Conservation (phyloP, 64 coral and sea anemone species). For the Dendrophyllia cribrosa region DNA sequence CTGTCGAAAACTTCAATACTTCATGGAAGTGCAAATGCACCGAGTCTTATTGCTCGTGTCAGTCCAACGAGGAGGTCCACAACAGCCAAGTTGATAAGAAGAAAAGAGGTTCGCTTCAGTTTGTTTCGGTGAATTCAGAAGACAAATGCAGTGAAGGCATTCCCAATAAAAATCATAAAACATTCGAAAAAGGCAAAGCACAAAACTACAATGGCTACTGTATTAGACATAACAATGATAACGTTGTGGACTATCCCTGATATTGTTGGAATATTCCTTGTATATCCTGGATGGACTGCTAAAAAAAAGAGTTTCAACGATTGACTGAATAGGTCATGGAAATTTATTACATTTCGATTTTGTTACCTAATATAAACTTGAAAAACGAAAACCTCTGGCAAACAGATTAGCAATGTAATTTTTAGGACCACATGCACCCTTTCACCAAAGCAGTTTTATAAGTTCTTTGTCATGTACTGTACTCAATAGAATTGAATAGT, state of each 20-base stretch:
- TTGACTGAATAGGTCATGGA: too few relatives aligned
- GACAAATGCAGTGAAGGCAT: neutral
- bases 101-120: neutral
- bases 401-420: too few relatives aligned
- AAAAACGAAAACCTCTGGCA: too few relatives aligned
- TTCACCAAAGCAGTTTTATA: too few relatives aligned
- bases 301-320: too few relatives aligned
- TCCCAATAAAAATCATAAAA: neutral
- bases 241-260: too few relatives aligned
- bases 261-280: neutral
- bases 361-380: too few relatives aligned
- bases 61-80: slow-evolving; percentile 1
- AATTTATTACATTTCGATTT: too few relatives aligned
- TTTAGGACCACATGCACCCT: too few relatives aligned
- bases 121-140: slow-evolving; percentile 28
- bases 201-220: neutral
- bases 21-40: neutral
- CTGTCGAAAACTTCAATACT: neutral
- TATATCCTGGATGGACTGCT: too few relatives aligned
- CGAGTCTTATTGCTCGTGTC: neutral
- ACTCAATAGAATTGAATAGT: too few relatives aligned
- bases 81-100: slow-evolving; percentile 17
- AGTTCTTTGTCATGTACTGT: too few relatives aligned
- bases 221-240: neutral
- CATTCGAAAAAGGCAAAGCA: neutral